Conservation (phyloP, 2,888 invertebrate species). For the Cheilosia grossa region DNA sequence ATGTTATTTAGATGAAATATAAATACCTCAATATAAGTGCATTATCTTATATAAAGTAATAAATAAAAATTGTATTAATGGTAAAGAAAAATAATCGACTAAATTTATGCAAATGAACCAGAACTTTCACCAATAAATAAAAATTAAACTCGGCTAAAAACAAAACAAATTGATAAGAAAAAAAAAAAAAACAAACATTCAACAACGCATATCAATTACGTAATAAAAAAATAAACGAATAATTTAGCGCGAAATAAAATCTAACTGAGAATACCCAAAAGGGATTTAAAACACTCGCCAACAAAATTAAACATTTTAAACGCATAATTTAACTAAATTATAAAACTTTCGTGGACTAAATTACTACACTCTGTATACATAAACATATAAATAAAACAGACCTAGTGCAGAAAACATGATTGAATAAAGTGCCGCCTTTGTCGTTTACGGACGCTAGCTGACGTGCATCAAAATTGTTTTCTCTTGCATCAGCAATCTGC, state of each 20-base stretch:
- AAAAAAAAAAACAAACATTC: conserved; percentile 14
- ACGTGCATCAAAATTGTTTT: conserved; percentile 34
- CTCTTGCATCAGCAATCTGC: conserved; percentile 22
- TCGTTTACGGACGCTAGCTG: neutral
- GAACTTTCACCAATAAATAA: conserved; percentile 32
- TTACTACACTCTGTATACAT: conserved; percentile 24
- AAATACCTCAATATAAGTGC: conserved; percentile 80
- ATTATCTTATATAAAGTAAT: conserved; percentile 78
- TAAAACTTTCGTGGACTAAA: conserved; percentile 64
- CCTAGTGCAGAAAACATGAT: conserved; percentile 16
- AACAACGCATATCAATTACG: conserved; percentile 68
- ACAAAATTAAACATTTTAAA: conserved; percentile 21
- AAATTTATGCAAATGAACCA: conserved; percentile 38
- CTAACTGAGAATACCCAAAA: conserved; percentile 5
- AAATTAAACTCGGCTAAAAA: conserved; percentile 21
- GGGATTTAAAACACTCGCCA: neutral
- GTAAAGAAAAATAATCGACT: conserved; percentile 21
- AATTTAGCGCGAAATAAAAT: conserved; percentile 1
- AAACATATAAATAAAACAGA: conserved; percentile 12
- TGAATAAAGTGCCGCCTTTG: neutral
- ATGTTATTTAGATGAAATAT: conserved; percentile 77
- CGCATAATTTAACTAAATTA: neutral
- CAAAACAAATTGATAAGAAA: conserved; percentile 25
- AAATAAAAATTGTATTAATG: conserved; percentile 48
- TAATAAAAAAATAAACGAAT: conserved; percentile 17